Percentiles rank a stretch among this genome's conserved stretches.
These are phyloP conservation scores for Nycticorax nycticorax DNA, from an alignment of 2,113 vertebrate species.

Conservation along the genomic window DNA sequence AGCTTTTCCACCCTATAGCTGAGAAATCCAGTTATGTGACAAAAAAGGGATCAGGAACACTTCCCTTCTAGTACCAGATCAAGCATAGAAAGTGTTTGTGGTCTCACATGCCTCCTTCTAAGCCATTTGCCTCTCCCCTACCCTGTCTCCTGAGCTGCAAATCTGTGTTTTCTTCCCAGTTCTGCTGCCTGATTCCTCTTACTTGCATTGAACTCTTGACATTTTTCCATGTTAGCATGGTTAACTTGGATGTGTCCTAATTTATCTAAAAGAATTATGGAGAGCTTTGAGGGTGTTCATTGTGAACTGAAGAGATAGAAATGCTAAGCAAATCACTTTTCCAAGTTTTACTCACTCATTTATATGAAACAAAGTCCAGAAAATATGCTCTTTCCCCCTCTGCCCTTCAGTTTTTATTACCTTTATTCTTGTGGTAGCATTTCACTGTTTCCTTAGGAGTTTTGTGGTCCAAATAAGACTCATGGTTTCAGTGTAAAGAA, in stretches of 20 bases:
- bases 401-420: neutral
- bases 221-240: neutral
- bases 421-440: neutral
- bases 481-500: neutral
- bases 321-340: neutral
- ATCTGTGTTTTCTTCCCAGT: neutral
- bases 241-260: neutral
- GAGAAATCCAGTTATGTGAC: neutral
- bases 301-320: neutral
- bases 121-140: neutral
- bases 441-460: neutral
- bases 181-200: neutral
- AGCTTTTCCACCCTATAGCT: neutral
- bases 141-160: neutral
- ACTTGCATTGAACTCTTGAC: neutral
- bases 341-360: neutral
- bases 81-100: neutral
- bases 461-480: neutral
- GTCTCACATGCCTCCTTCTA: neutral
- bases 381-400: neutral
- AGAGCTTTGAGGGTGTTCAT: neutral
- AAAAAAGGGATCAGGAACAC: neutral
- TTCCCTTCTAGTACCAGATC: neutral
- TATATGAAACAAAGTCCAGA: neutral
- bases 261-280: neutral